A percentile compares a stretch with the other conserved stretches of the same genome.
Evolutionary conservation across 2,113 vertebrate species (phyloP).

Genomic region (Platysteira castanea): DNA sequence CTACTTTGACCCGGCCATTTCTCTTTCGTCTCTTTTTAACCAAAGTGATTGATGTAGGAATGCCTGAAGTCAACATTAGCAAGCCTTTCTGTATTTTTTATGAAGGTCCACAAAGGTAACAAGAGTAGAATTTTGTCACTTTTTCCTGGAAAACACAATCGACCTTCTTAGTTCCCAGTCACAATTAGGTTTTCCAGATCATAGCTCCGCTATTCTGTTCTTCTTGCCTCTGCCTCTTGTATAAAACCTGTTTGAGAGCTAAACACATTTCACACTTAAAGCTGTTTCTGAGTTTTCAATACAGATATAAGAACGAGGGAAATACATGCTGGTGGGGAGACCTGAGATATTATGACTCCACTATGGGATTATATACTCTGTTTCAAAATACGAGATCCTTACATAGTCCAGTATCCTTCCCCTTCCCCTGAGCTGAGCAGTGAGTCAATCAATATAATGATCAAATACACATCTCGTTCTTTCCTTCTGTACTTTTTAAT

Average conservation of each 20-base stretch:
- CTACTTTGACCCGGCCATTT: background rate
- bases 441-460: rapidly evolving
- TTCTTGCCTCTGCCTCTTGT: background rate
- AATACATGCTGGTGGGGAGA: background rate
- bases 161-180: background rate
- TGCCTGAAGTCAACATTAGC: background rate
- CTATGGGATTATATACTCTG: background rate
- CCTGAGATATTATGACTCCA: background rate
- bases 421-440: background rate
- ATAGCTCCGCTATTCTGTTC: background rate
- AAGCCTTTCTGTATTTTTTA: background rate
- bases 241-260: background rate
- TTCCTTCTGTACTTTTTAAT: background rate
- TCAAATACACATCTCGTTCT: background rate
- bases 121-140: background rate
- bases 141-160: background rate
- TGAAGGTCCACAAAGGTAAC: background rate
- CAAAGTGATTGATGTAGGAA: rapidly evolving
- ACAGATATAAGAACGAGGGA: background rate
- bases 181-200: background rate
- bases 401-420: background rate
- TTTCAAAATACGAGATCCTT: background rate
- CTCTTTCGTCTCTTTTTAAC: background rate
- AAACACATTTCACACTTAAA: background rate
- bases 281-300: background rate